Evolutionary conservation across 2,888 invertebrate genomes (phyloP).

Genomic region (Thecophora atra): DNA sequence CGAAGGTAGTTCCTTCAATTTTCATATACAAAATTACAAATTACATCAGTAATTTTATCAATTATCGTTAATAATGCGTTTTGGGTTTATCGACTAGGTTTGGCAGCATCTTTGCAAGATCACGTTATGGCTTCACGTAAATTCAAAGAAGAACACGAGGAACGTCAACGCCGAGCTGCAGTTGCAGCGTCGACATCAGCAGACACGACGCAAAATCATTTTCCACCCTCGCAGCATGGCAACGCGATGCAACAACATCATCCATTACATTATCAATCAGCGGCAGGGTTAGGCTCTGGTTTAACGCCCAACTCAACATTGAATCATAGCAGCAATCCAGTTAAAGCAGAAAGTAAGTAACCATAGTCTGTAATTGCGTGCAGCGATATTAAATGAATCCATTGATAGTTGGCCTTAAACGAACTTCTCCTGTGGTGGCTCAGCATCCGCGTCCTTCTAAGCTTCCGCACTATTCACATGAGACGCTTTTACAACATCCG

Average conservation of each 20-base stretch:
- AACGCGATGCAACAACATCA: not conserved
- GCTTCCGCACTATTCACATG: conserved; percentile 62
- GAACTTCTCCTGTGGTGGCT: conserved; percentile 68
- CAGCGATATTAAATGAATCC: no score
- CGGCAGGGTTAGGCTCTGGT: conserved; percentile 38
- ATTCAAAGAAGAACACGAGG: conserved; percentile 68
- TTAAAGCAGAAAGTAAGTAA: conserved; percentile 62
- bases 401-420: conserved; percentile 63
- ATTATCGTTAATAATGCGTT: no score
- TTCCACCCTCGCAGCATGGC: conserved; percentile 12
- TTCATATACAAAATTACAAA: conserved; percentile 20
- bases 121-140: conserved; percentile 77
- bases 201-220: conserved; percentile 32
- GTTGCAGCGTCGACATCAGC: conserved; percentile 49
- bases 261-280: conserved; percentile 11
- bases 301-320: conserved; percentile 34
- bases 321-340: conserved; percentile 53
- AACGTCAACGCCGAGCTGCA: conserved; percentile 62
- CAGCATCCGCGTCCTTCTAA: conserved; percentile 66
- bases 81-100: no score
- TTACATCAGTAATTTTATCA: no score
- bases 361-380: not conserved
- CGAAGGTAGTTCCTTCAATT: conserved; percentile 60
- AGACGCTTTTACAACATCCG: conserved; percentile 44
- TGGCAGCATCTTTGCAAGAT: conserved; percentile 85